A percentile compares a stretch with the other conserved stretches of the same genome.
Evolutionary conservation across 1,140 invertebrate genomes (phyloP).

Genomic region (Lethrus apterus): DNA sequence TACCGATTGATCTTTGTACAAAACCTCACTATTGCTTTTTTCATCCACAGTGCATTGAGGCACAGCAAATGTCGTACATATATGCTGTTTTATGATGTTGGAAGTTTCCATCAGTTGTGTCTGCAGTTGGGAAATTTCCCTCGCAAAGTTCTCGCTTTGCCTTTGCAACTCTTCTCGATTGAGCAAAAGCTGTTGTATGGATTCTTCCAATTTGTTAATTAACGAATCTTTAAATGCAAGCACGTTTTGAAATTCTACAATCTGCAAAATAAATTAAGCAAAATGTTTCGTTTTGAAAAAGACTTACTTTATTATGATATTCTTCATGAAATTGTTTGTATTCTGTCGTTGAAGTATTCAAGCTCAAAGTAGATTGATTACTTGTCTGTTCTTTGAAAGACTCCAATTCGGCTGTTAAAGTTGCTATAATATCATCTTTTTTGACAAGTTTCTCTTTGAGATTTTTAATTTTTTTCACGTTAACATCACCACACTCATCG

Average conservation of each 20-base stretch:
- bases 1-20: constrained; percentile 39
- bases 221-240: constrained; percentile 49
- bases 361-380: constrained; percentile 38
- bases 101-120: constrained; percentile 49
- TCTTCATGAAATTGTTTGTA: constrained; percentile 46
- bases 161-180: constrained; percentile 51
- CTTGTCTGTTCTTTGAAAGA: constrained; percentile 34
- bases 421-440: constrained; percentile 42
- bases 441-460: constrained; percentile 38
- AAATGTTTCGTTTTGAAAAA: neutral
- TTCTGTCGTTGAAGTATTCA: constrained; percentile 42
- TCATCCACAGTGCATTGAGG: too few species aligned
- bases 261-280: constrained; percentile 41
- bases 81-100: constrained; percentile 39
- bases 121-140: constrained; percentile 54
- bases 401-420: constrained; percentile 42
- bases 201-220: constrained; percentile 53
- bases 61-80: neutral
- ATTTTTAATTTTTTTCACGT: constrained; percentile 36
- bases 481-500: constrained; percentile 15
- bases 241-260: constrained; percentile 53
- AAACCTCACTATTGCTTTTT: too few species aligned
- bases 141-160: constrained; percentile 52
- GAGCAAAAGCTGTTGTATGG: constrained; percentile 49
- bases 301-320: constrained; percentile 36